Base-by-base conservation (phyloP, 2,113 vertebrate genomes). In the Plecturocebus donacophilus region DNA sequence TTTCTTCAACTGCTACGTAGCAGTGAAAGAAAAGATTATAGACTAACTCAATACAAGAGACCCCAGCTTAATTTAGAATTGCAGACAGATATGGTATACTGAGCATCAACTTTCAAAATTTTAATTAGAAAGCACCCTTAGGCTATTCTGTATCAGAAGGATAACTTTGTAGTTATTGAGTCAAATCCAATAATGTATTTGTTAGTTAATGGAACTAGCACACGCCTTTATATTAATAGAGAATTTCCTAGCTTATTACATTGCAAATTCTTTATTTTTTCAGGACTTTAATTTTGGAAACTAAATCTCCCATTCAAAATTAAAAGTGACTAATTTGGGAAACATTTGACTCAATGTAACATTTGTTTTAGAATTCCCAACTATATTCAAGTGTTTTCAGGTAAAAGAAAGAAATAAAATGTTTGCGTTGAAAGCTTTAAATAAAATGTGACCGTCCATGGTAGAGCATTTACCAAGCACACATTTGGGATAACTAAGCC, bases 61-160 rank as follows among this genome's bases (percentile, higher is more conserved):
- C 42, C 21, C 25, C 47, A 88, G 52, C 21, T 95, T 97, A 97
- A 92, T 90, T 95, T 96, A 88, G 40, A 97, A 96, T 49, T 96
- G 47, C 21, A 95, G 90, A 82, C 21, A 90, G 80, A 90, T 92
- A 85, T 16, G 56, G 84, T 90, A 90, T 97, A 87, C 30, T 96
- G 84, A 92, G 40, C 56, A 97, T 87, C 92, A 84, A 35, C n/a
- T 94, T 95, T 96, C 80, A 94, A 83, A 92, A 35, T 84, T 97
- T 96, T 97, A 98, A 96, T 97, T 97, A 96, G 95, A 97, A 96
- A 61, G 0, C n/a, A 87, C 45, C 90, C 92, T 79, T 49, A 90
- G 83, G 90, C 52, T 97, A 87, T 84, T 95, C 32, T 54, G 16
- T 92, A 95, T 93, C 81, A 73, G 70, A 92, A 88, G 45, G n/a